phyloP scores from a whole-genome alignment of 2,113 vertebrate species.

The Oreotrochilus melanogaster region DNA sequence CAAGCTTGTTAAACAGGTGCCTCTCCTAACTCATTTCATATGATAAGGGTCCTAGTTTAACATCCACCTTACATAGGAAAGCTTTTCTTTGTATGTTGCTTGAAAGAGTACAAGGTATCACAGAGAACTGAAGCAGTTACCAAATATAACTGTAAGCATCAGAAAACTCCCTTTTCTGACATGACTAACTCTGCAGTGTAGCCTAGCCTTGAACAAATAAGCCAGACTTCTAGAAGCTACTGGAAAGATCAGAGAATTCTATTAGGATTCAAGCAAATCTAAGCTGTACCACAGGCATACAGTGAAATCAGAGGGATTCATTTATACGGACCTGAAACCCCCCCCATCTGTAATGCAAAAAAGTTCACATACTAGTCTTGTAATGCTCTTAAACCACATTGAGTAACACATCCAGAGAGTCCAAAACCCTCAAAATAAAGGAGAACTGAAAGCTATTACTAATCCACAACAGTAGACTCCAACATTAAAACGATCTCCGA shows the following conservation, averaged over 20 bases:
- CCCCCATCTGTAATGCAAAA: background rate
- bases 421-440: background rate
- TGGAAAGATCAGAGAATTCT: background rate
- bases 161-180: background rate
- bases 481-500: background rate
- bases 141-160: background rate
- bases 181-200: background rate
- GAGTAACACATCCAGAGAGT: background rate
- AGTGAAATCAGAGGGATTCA: background rate
- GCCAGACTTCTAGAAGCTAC: background rate
- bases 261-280: background rate
- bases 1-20: slow-evolving; percentile 7
- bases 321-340: background rate
- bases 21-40: slow-evolving; percentile 16
- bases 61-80: background rate
- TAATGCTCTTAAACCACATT: background rate
- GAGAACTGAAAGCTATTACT: background rate
- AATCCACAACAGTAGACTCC: background rate
- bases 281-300: background rate
- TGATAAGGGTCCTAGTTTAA: background rate
- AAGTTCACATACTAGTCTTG: background rate
- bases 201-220: background rate
- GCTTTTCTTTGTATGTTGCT: background rate
- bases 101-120: background rate
- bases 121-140: background rate